A percentile compares a stretch with the other conserved stretches of the same genome.
These are phyloP conservation scores for Microplitis mediator DNA, from an alignment of 1,140 invertebrate species.

Conservation along the genomic window DNA sequence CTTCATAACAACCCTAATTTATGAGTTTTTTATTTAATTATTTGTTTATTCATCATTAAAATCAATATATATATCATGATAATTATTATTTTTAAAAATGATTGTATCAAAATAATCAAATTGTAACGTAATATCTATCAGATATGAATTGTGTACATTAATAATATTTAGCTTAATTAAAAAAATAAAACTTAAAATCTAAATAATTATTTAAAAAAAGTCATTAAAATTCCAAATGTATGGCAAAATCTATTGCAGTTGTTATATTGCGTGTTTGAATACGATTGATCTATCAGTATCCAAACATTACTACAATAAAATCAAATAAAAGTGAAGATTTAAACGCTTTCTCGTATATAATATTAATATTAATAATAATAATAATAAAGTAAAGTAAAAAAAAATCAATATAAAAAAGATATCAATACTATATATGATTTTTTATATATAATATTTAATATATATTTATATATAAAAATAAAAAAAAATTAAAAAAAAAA, in stretches of 20 bases:
- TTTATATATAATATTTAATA: not conserved
- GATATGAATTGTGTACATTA: conserved; percentile 19
- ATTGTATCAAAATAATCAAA: not conserved
- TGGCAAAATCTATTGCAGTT: conserved; percentile 29
- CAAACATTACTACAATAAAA: conserved; percentile 22
- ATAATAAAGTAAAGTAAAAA: conserved; percentile 18
- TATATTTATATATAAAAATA: conserved; percentile 6
- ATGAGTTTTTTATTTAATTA: conserved; percentile 14
- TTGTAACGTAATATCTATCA: not conserved
- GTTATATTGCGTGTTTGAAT: conserved; percentile 24
- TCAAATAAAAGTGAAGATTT: conserved; percentile 9
- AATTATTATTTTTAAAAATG: not conserved
- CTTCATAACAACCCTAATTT: conserved; percentile 28
- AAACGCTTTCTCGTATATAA: conserved; percentile 5
- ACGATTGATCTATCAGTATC: not conserved
- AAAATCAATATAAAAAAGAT: conserved; percentile 20
- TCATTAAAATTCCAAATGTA: not conserved
- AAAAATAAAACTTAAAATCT: conserved; percentile 6
- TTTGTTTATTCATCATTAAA: not conserved
- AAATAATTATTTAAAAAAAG: not conserved
- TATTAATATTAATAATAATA: not conserved
- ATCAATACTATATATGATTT: conserved; percentile 22
- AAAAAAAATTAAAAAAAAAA: too few species aligned
- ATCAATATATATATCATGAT: conserved; percentile 8
- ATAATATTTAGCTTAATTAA: not conserved